phyloP scores from a whole-genome alignment of 2,888 invertebrate species.

The Meliscaeva auricollis region DNA sequence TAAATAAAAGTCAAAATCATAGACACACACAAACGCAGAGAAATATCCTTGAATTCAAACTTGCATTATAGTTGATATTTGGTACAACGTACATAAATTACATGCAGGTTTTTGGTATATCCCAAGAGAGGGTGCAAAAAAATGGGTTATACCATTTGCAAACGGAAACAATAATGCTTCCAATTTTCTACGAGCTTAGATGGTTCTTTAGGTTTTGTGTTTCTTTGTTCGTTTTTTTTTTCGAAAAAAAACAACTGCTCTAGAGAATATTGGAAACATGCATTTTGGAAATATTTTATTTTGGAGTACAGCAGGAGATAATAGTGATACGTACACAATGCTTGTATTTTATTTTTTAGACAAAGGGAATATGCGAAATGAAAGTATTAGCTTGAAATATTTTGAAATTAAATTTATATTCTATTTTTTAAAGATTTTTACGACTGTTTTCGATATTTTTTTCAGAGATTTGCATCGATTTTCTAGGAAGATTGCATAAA shows the following conservation, averaged over 20 bases:
- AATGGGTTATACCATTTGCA: constrained; percentile 17
- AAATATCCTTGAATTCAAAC: constrained; percentile 13
- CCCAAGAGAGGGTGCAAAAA: constrained; percentile 13
- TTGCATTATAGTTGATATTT: constrained; percentile 52
- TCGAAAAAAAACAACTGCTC: too few species aligned
- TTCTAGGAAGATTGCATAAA: too few species aligned
- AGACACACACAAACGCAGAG: neutral
- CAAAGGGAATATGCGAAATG: too few species aligned
- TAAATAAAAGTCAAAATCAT: constrained; percentile 34
- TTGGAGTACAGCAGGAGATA: neutral
- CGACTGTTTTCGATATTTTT: too few species aligned
- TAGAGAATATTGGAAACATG: constrained; percentile 7
- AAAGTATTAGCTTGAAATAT: too few species aligned
- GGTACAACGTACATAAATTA: constrained; percentile 60
- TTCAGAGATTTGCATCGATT: too few species aligned
- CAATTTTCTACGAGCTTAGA: neutral
- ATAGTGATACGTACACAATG: too few species aligned
- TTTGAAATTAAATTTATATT: too few species aligned
- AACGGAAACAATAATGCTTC: constrained; percentile 31
- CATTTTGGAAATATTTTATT: neutral
- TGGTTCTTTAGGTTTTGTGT: constrained; percentile 1
- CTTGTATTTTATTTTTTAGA: too few species aligned
- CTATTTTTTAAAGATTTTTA: too few species aligned
- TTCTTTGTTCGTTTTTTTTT: too few species aligned
- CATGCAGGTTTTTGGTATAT: constrained; percentile 48